Evolutionary conservation across 1,140 invertebrate genomes (phyloP).

Genomic region (Nymphalis io): DNA sequence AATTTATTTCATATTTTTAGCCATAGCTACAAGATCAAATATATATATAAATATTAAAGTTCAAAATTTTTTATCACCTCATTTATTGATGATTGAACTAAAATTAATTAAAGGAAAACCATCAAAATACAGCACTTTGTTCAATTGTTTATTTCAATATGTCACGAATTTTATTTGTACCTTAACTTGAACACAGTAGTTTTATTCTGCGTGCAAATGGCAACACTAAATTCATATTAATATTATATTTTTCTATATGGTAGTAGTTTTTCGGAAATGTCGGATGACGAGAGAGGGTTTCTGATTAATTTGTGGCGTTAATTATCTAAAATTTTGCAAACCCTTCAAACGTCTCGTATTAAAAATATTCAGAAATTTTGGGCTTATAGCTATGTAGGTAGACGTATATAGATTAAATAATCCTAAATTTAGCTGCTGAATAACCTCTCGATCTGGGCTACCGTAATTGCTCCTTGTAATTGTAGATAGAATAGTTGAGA

Average conservation of each 20-base stretch:
- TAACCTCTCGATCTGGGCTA: conserved; percentile 61
- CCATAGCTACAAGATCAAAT: too few species aligned
- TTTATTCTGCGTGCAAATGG: neutral
- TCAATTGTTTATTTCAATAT: too few species aligned
- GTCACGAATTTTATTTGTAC: neutral
- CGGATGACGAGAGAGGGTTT: conserved; percentile 48
- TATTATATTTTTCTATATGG: conserved; percentile 30
- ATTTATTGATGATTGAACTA: too few species aligned
- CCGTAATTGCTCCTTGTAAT: conserved; percentile 61
- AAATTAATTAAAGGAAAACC: too few species aligned
- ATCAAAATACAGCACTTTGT: too few species aligned
- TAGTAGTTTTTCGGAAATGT: conserved; percentile 58
- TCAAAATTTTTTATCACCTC: too few species aligned
- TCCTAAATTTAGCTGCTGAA: conserved; percentile 37
- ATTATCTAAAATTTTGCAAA: conserved; percentile 39
- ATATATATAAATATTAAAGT: too few species aligned
- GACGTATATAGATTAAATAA: conserved; percentile 3
- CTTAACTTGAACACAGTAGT: neutral
- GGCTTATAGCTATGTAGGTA: neutral
- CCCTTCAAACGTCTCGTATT: conserved; percentile 27
- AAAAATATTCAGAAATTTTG: conserved; percentile 16
- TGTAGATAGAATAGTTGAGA: conserved; percentile 57
- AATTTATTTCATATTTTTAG: too few species aligned
- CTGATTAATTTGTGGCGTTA: conserved; percentile 38
- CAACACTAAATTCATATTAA: conserved; percentile 23